A percentile compares a stretch with the other conserved stretches of the same genome.
Evolutionary conservation across 2,888 invertebrate genomes (phyloP).

Genomic region (Yponomeuta malinellus): DNA sequence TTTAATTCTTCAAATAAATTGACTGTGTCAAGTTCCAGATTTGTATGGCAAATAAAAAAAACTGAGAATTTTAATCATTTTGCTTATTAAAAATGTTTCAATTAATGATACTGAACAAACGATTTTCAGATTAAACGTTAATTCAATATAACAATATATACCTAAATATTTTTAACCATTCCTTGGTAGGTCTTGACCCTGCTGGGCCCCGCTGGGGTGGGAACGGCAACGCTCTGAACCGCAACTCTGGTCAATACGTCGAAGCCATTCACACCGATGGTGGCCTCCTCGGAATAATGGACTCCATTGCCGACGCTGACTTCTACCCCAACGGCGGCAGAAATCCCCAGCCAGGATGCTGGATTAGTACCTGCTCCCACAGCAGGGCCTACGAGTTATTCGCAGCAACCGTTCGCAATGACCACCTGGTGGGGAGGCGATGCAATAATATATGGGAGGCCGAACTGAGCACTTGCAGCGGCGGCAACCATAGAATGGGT

Average conservation of each 20-base stretch:
- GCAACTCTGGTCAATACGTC: conserved; percentile 32
- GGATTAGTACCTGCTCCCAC: conserved; percentile 25
- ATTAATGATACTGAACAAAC: no score
- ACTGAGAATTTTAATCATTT: no score
- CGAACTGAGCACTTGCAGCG: conserved; percentile 11
- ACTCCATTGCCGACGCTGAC: conserved; percentile 30
- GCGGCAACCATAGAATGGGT: conserved; percentile 21
- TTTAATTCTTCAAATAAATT: no score
- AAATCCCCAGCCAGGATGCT: conserved; percentile 22
- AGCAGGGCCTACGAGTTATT: conserved; percentile 23
- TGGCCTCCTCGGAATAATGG: conserved; percentile 28
- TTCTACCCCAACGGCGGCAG: conserved; percentile 37
- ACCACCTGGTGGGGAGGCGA: conserved; percentile 21
- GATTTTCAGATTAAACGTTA: no score
- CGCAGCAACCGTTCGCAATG: conserved; percentile 22
- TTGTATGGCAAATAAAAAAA: background rate
- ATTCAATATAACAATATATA: no score
- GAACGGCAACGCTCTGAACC: conserved; percentile 21
- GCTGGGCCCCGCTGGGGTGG: conserved; percentile 18
- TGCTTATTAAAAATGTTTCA: no score
- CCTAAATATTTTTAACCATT: background rate
- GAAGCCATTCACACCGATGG: conserved; percentile 37
- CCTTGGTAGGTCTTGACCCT: conserved; percentile 18
- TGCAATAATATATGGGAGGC: conserved; percentile 20
- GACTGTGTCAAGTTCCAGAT: no score